Percentiles rank a stretch among this genome's conserved stretches.
Conservation (phyloP, 1,140 invertebrate genomes). For the Riptortus pedestris region DNA sequence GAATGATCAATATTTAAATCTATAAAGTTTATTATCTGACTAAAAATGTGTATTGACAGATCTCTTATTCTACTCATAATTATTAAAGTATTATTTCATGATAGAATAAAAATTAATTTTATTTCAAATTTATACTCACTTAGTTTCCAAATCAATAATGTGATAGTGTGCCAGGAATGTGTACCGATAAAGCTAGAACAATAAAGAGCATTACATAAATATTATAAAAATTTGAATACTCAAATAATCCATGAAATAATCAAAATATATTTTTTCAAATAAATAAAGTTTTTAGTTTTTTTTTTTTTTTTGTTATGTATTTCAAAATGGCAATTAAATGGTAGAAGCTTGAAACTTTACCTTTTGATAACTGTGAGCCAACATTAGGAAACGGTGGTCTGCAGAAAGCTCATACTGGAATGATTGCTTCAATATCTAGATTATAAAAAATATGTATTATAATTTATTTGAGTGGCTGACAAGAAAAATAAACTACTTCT, state of each 20-base stretch:
- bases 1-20: too few species aligned
- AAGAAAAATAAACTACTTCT: not conserved
- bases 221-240: not conserved
- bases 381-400: constrained; percentile 41
- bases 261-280: too few species aligned
- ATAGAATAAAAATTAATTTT: too few species aligned
- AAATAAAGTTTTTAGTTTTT: too few species aligned
- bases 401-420: constrained; percentile 43
- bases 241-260: not conserved
- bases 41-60: too few species aligned
- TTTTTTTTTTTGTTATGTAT: too few species aligned
- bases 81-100: too few species aligned
- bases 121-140: constrained; percentile 29
- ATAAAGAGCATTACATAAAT: not conserved
- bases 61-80: too few species aligned
- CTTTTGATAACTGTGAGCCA: constrained; percentile 43
- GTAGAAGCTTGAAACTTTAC: too few species aligned
- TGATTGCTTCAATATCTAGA: constrained; percentile 37
- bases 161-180: constrained; percentile 34
- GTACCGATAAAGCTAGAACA: constrained; percentile 42
- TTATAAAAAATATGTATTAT: constrained; percentile 27
- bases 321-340: too few species aligned
- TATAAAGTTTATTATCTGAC: too few species aligned
- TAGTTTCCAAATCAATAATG: constrained; percentile 36
- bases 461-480: not conserved